A percentile compares a stretch with the other conserved stretches of the same genome.
Evolutionary conservation across 1,140 invertebrate species (phyloP).

Genomic region (Myzus persicae): DNA sequence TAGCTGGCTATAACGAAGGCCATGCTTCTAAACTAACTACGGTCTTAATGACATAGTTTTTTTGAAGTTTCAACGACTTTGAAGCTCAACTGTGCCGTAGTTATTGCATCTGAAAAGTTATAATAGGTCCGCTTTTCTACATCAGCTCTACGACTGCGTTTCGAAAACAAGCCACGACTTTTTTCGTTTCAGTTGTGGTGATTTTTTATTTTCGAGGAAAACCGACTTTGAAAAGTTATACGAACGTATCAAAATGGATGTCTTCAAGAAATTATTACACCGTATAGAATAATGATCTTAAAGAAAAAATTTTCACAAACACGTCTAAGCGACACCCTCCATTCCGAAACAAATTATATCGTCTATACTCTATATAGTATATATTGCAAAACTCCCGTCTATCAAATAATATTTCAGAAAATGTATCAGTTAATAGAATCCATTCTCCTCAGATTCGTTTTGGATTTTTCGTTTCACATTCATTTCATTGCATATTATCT

Average conservation of each 20-base stretch:
- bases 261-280: background rate
- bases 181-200: background rate
- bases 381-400: background rate
- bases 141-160: background rate
- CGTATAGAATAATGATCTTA: background rate
- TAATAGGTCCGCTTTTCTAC: background rate
- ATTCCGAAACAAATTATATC: background rate
- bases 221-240: background rate
- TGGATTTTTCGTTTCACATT: background rate
- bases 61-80: constrained; percentile 23
- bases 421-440: background rate
- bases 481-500: background rate
- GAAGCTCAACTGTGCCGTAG: background rate
- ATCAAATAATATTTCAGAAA: background rate
- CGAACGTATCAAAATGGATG: background rate
- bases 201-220: background rate
- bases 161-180: background rate
- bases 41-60: constrained; percentile 4
- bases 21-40: background rate
- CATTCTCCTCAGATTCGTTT: background rate
- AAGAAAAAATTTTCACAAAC: background rate
- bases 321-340: background rate
- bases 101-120: constrained; percentile 14
- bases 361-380: background rate
- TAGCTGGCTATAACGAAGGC: background rate